Evolutionary conservation across 2,113 vertebrate species (phyloP), one percentile per base, ranked within the genome.

Genomic region (Centropristis striata): DNA sequence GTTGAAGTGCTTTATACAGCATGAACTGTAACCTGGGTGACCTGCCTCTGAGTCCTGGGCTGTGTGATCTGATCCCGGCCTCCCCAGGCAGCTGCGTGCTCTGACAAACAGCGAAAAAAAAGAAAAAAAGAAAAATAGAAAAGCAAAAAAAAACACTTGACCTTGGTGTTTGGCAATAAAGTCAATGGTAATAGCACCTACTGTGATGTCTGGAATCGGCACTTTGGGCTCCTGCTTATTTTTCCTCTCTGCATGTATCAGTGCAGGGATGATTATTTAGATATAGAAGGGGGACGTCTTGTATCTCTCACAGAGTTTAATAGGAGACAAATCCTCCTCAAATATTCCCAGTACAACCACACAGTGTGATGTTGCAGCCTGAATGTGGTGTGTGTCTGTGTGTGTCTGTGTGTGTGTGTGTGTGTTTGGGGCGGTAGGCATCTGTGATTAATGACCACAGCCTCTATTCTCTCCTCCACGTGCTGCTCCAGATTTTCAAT

Each of bases 381-480:
- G 54, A 14, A 50, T 78, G 36, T 69, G 63, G 49, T 77, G 80
- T 77, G 74, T 83, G 71, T 44, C 67, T 83, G 54, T 67, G 58
- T 67, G 81, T 64, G 39, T 68, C 32, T 72, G 46, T 74, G 67
- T 79, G 68, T 74, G 46, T 76, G 41, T 63, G 42, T 78, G 37
- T 73, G 44, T 67, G 49, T 85, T 67, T 71, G 53, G 78, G 77
- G 49, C 16, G 41, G 47, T 37, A 14, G 74, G 76, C 71, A 18
- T 76, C 58, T 82, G 71, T 94, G 94, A 95, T 95, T 92, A 93
- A 95, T 95, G 92, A 91, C 85, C 73, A 47, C 78, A 71, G 81
- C 86, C 84, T 88, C 80, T 32, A 39, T 81, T 82, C 69, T 84
- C 82, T 80, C 54, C 84, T 87, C 46, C 75, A 44, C n/a, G 42